Conservation (phyloP, 2,113 vertebrate species). For the Limnothrissa miodon region DNA sequence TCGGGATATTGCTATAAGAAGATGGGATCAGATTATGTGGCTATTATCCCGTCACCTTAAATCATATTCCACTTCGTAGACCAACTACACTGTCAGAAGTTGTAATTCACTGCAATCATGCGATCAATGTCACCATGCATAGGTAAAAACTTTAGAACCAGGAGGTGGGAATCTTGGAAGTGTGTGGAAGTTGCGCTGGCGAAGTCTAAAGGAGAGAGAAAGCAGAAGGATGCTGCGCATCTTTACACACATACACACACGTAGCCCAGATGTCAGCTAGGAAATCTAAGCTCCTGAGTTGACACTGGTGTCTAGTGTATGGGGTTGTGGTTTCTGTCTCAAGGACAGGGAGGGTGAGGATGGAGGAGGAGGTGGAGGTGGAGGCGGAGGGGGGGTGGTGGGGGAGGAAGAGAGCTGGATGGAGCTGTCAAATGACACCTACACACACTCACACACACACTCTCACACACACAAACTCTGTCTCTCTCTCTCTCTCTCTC, state of each 20-base stretch:
- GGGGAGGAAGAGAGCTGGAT: neutral
- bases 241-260: too few relatives aligned
- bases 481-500: neutral
- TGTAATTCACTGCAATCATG: too few relatives aligned
- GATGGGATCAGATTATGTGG: neutral
- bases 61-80: too few relatives aligned
- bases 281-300: constrained; percentile 31
- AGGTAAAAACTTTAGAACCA: neutral
- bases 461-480: neutral
- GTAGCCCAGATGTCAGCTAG: too few relatives aligned
- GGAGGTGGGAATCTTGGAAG: neutral
- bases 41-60: neutral
- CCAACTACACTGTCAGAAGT: too few relatives aligned
- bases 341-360: constrained; percentile 15
- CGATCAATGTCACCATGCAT: neutral
- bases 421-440: constrained; percentile 20
- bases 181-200: neutral
- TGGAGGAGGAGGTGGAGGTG: neutral
- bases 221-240: neutral
- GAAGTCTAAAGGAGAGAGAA: neutral
- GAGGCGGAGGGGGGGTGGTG: neutral
- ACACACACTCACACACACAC: neutral
- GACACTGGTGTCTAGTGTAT: constrained; percentile 34
- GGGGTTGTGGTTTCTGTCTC: constrained; percentile 39
- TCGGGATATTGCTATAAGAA: neutral